Conservation (phyloP, 2,888 invertebrate genomes). For the Andrena hattorfiana region DNA sequence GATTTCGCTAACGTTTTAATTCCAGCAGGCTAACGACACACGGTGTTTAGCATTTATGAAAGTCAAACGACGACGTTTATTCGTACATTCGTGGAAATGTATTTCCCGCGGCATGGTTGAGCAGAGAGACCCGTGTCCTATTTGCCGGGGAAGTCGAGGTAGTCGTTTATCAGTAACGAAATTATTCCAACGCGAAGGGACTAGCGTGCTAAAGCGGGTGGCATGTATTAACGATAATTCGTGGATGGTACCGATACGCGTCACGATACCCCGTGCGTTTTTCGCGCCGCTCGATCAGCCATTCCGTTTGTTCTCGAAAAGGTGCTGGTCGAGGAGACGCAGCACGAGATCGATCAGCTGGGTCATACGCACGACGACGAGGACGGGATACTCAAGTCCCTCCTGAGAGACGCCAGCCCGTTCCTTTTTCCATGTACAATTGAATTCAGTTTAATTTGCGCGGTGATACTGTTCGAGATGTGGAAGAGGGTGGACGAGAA, state of each 20-base stretch:
- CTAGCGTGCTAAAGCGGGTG: not conserved
- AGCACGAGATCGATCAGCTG: constrained; percentile 93
- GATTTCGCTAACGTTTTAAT: constrained; percentile 58
- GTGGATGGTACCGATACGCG: not conserved
- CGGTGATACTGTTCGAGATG: constrained; percentile 92
- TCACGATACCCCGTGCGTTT: constrained; percentile 18
- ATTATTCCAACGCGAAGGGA: constrained; percentile 31
- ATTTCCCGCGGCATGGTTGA: constrained; percentile 1
- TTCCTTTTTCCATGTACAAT: constrained; percentile 96
- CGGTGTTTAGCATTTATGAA: constrained; percentile 47
- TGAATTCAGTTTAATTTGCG: constrained; percentile 96
- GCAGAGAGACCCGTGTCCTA: not conserved
- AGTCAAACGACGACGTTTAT: constrained; percentile 52
- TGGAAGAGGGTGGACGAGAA: constrained; percentile 93
- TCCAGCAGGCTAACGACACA: constrained; percentile 46
- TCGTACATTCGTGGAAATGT: constrained; percentile 40
- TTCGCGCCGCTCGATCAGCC: constrained; percentile 11
- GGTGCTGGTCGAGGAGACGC: constrained; percentile 92
- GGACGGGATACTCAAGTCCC: constrained; percentile 86
- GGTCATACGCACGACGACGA: constrained; percentile 84
- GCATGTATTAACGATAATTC: constrained; percentile 7
- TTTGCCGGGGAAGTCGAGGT: constrained; percentile 45
- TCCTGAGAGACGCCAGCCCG: constrained; percentile 89
- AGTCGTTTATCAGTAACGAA: constrained; percentile 35
- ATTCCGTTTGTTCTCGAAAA: constrained; percentile 50